Conservation (phyloP, 2,888 invertebrate genomes). For the Homarus gammarus region DNA sequence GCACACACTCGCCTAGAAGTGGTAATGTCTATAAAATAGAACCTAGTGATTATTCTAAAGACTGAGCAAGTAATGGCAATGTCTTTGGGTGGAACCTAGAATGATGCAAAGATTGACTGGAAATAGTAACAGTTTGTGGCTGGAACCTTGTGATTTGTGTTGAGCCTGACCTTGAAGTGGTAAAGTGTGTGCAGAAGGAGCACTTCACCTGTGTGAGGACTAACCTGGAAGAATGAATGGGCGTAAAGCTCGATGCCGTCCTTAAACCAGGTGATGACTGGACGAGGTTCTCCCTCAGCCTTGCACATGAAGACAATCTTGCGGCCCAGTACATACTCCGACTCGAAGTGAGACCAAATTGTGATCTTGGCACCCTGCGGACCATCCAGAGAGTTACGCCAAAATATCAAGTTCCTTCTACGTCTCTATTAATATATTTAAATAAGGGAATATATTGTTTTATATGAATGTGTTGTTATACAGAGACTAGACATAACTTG, state of each 20-base stretch:
- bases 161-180: too few species aligned
- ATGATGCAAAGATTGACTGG: too few species aligned
- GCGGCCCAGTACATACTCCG: slow-evolving; percentile 95
- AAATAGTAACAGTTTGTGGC: too few species aligned
- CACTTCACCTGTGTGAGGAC: too few species aligned
- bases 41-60: too few species aligned
- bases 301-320: slow-evolving; percentile 96
- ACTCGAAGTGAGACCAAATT: slow-evolving; percentile 93
- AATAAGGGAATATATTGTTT: background rate
- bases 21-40: too few species aligned
- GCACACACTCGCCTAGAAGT: too few species aligned
- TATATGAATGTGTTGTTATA: background rate
- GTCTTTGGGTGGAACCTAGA: too few species aligned
- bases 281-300: slow-evolving; percentile 92
- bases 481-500: background rate
- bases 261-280: slow-evolving; percentile 97
- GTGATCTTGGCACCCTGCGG: slow-evolving; percentile 92
- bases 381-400: too few species aligned
- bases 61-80: too few species aligned
- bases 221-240: slow-evolving; percentile 92
- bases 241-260: slow-evolving; percentile 95
- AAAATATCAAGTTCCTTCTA: slow-evolving; percentile 27
- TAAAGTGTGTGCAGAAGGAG: too few species aligned
- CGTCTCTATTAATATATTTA: slow-evolving; percentile 14
- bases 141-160: too few species aligned